Evolutionary conservation across 1,140 invertebrate species (phyloP), one percentile per base, ranked within the genome.

Genomic region (Brachionus paranguensis): DNA sequence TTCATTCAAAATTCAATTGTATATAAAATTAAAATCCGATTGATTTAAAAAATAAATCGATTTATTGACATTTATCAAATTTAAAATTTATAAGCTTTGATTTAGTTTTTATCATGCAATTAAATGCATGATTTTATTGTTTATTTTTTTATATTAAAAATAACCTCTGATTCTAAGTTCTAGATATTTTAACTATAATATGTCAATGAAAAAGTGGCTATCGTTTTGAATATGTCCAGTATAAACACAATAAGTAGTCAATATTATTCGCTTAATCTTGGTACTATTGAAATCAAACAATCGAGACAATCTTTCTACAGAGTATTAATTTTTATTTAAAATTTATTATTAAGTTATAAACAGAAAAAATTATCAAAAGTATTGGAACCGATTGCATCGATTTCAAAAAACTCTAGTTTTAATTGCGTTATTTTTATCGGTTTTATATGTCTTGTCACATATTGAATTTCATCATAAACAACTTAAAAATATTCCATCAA

Each of bases 401-500:
- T 81, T 81, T 64, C 78, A 81, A 81, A 81, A 81, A 47, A 81
- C 78, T 5, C 27, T 81, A 3, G 27, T 81, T 27, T 37, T 81
- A 41, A 81, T 81, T 64, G 14, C 37, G 3, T 10, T 68, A 45
- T 29, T 81, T n/a, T 14, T 68, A 64, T n/a, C 64, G 0, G n/a
- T 64, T 7, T 68, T 81, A n/a, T 81, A 81, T 68, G 43, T 81
- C 37, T 27, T 81, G 24, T 64, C 53, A 24, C 78, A 81, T 81
- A 60, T 81, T 6, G 78, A 81, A 45, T 81, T 81, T 76, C 72
- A 76, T 53, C 72, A 50, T 50, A 76, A 47, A 76, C 17, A 50
- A n/a, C 72, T 76, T 76, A 76, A 76, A 76, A 76, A 76, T 76
- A 76, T 76, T 50, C 78, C 78, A 33, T 81, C 78, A 6, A 81